phyloP scores from a whole-genome alignment of 2,797 vertebrate species.

The Alauda arvensis region DNA sequence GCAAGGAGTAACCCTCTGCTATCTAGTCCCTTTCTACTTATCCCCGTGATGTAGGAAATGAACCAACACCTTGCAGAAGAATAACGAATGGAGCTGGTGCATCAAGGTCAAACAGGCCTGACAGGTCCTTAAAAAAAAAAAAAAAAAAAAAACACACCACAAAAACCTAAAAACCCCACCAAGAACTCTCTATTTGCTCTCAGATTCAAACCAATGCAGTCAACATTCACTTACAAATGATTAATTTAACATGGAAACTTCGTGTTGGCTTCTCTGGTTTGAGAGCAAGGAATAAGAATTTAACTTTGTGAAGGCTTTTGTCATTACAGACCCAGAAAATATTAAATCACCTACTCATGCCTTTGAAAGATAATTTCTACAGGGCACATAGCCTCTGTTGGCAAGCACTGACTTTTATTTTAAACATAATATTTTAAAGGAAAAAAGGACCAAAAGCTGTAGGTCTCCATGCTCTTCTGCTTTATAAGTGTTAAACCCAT shows the following conservation, averaged over 20 bases:
- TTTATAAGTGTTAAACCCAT: neutral
- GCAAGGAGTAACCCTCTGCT: slow-evolving; percentile 38
- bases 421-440: neutral
- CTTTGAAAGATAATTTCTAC: neutral
- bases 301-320: neutral
- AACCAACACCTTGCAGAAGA: slow-evolving; percentile 50
- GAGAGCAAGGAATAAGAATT: neutral
- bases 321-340: neutral
- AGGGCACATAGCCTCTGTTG: neutral
- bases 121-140: neutral
- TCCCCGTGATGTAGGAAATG: neutral
- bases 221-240: neutral
- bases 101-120: slow-evolving; percentile 47
- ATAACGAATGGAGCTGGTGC: slow-evolving; percentile 37
- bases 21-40: slow-evolving; percentile 17
- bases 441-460: neutral
- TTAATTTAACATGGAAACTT: neutral
- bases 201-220: neutral
- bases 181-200: neutral
- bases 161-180: neutral
- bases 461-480: neutral
- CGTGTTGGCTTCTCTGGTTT: neutral
- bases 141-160: accelerated
- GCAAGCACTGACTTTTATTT: neutral
- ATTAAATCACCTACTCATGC: neutral